Base-by-base conservation (phyloP, 53 echinoderm and acorn worm species). In the Arbacia lixula region DNA sequence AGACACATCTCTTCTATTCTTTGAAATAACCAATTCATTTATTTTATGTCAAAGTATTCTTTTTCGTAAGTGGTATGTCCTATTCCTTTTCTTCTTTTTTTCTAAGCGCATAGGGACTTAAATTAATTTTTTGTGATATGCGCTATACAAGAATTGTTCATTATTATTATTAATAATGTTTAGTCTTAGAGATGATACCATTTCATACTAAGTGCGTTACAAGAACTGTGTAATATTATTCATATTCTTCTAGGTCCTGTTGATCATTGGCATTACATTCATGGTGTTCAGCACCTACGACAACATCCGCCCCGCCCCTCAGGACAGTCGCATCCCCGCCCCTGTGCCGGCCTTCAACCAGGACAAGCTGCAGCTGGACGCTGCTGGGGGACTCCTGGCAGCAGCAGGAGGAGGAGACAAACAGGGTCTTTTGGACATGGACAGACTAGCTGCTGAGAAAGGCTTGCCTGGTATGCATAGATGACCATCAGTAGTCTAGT, bases 251-350 rank as follows among this genome's bases (percentile, higher is more conserved):
- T 24, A 95, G 95, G 68, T 92, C 35, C 64, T 95, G 8, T 51
- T 96, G n/a, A 72, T 91, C 11, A 54, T 91, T 14, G 96, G 96
- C 1, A 14, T 96, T 28, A 65, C 86, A 11, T 72, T 95, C 40
- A 71, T 95, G 75, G 61, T 91, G 28, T 87, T 89, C 66, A 90
- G 92, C 56, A 95, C 95, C 8, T 95, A 95, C 12, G 92, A 95
- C 72, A 95, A 95, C 77, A 53, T 95, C 8, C 91, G 84, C 42
- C 79, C 79, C 43, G 42, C 28, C 41, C 60, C 58, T 5, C 42
- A 37, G 60, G 79, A 78, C 24, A 9, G n/a, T 4, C 60, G 14
- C 29, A 60, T 78, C 27, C 79, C 79, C 40, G 79, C 79, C 60
- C 79, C 79, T 3, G 60, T 39, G 60, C 60, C 16, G 11, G 79